Base-by-base conservation (phyloP, 92 coral and sea anemone species). In the Epizoanthus rinbou region DNA sequence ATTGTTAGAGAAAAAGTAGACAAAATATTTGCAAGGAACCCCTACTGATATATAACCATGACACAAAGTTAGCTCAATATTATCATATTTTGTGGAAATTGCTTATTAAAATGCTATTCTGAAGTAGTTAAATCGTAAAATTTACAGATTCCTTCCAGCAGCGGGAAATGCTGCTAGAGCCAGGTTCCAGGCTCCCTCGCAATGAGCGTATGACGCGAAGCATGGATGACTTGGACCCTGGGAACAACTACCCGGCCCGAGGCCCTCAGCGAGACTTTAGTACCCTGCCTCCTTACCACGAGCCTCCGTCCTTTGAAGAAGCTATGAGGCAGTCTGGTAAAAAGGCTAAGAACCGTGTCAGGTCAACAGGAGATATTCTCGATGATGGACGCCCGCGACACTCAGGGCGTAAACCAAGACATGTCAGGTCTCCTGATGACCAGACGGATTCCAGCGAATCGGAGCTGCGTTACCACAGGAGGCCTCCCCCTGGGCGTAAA, bases 311-410 rank as follows among this genome's bases (percentile, higher is more conserved):
- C 28, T 93, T 93, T 67, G 97, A 93, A 68, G 97, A 93, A 67
- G 97, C 97, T 58, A 87, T 93, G 85, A 92, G 97, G 21, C 97
- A 93, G 89, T 93, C 97, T 16, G 91, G 90, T 57, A 84, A 89
- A 25, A 93, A 91, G 53, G 83, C 94, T 3, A 93, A 91, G 50
- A 85, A 82, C 70, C 83, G 91, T 57, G 85, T 89, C 3, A 31
- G 80, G 39, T 93, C 97, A 6, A 93, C 94, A 16, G 97, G 97
- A 10, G 97, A 93, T 85, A 76, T 93, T 33, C 65, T 86, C 25
- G 88, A 82, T 33, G 86, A 87, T 8, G 92, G 92, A 1, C 87
- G 76, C 56, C 84, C 80, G 0, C 64, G 92, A 18, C 69, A 69
- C 19, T 58, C 86, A 1, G 89, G 89, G 28, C 91, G 82, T 47